A percentile compares a stretch with the other conserved stretches of the same genome.
These are phyloP conservation scores for Ramphastos sulfuratus DNA, from an alignment of 2,113 vertebrate species.

Conservation along the genomic window DNA sequence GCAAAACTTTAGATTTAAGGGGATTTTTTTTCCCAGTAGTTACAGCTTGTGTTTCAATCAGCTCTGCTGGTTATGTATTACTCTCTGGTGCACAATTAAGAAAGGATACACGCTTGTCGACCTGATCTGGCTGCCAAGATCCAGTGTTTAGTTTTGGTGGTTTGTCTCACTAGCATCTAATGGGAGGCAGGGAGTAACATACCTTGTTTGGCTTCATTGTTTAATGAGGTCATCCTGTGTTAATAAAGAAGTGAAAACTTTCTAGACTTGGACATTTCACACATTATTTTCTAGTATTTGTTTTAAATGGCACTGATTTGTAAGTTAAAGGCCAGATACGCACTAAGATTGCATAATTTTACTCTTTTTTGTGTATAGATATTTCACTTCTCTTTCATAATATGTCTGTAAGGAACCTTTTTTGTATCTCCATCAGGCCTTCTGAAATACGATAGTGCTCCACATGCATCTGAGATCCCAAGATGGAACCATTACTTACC, in stretches of 20 bases:
- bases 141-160: background rate
- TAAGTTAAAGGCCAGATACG: background rate
- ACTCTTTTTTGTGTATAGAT: background rate
- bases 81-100: background rate
- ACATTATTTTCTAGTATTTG: background rate
- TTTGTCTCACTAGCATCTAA: background rate
- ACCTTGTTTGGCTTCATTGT: background rate
- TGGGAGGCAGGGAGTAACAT: background rate
- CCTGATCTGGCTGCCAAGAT: background rate
- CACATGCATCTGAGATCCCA: background rate
- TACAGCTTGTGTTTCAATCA: background rate
- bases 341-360: background rate
- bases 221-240: background rate
- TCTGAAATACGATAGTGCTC: background rate
- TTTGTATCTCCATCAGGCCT: background rate
- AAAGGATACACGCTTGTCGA: fast-evolving
- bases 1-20: background rate
- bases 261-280: background rate
- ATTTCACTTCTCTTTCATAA: background rate
- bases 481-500: background rate
- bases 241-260: background rate
- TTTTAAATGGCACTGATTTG: background rate
- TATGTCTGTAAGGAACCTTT: background rate
- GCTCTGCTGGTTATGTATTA: background rate
- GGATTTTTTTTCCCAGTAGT: background rate